phyloP scores from a whole-genome alignment of 2,888 invertebrate species.

The Zygothrica quintamaculata region DNA sequence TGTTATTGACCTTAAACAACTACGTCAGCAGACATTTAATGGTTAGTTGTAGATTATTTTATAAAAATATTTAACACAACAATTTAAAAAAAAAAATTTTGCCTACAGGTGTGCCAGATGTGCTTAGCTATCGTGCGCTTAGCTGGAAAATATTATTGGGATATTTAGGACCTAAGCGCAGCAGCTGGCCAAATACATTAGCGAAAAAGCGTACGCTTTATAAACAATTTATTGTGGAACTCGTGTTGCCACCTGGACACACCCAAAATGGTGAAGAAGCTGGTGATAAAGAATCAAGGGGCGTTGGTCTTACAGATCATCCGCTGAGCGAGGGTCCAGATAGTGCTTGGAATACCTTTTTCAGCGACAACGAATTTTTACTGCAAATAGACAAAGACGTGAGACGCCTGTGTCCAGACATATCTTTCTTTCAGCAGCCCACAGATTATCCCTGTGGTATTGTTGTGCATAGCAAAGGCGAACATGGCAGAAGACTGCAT shows the following conservation, averaged over 20 bases:
- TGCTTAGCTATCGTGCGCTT: conserved; percentile 91
- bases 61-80: neutral
- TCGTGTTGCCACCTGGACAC: conserved; percentile 93
- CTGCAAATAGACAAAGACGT: conserved; percentile 99
- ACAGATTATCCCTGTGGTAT: conserved; percentile 95
- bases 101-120: conserved; percentile 94
- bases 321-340: conserved; percentile 97
- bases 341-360: conserved; percentile 97
- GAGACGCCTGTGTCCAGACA: conserved; percentile 96
- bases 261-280: conserved; percentile 82
- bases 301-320: conserved; percentile 87
- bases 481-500: conserved; percentile 90
- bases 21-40: conserved; percentile 91
- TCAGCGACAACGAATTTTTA: conserved; percentile 98
- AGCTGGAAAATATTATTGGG: conserved; percentile 96
- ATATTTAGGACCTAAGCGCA: conserved; percentile 90
- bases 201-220: conserved; percentile 91
- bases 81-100: too few species aligned
- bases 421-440: conserved; percentile 97
- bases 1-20: conserved; percentile 88
- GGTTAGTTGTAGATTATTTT: conserved; percentile 86
- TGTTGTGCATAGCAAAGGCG: conserved; percentile 91
- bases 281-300: conserved; percentile 83
- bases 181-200: conserved; percentile 89
- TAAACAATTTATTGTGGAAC: conserved; percentile 93